Evolutionary conservation across 2,113 vertebrate genomes (phyloP), one percentile per base, ranked within the genome.

Genomic region (Sterrhoptilus dennistouni): DNA sequence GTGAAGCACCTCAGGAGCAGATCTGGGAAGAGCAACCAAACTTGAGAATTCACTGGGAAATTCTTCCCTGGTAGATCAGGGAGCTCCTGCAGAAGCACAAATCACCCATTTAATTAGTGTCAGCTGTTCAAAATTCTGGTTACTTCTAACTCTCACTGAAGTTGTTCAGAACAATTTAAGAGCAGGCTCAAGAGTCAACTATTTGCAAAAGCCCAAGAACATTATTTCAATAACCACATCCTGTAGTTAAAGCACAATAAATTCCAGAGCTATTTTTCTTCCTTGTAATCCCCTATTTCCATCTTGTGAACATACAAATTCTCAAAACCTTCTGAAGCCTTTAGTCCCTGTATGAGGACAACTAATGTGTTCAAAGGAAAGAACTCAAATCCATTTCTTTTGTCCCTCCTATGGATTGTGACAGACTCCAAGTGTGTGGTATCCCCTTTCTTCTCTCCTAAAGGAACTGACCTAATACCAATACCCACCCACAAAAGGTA

Each of bases 141-240:
- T 69, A 33, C 33, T 87, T 86, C 35, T 57, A 74, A 40, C 50
- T 94, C 57, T 29, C 17, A 14, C 56, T 89, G 40, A 68, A 71
- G 56, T 14, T 52, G 35, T 14, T 68, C 31, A 45, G 56, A 28
- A 63, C 13, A 59, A 36, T 53, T 63, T n/a, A 75, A 60, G 68
- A 66, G 11, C 27, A 91, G 86, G 61, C 40, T 36, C 64, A 53
- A 91, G 72, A 87, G 18, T 27, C 68, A 76, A 12, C 54, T 40
- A 36, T 20, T 70, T 19, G 59, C 59, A 85, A 86, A 95, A 87
- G 2, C 24, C 60, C 64, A 77, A 69, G 42, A 87, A 85, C 3
- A 5, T 57, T 50, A 70, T 83, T 90, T 66, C 76, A 91, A 47
- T 54, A 52, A 65, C 85, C 91, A 96, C 85, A 95, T 96, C 95